Base-by-base conservation (phyloP, 2,113 vertebrate genomes). In the Conger conger region DNA sequence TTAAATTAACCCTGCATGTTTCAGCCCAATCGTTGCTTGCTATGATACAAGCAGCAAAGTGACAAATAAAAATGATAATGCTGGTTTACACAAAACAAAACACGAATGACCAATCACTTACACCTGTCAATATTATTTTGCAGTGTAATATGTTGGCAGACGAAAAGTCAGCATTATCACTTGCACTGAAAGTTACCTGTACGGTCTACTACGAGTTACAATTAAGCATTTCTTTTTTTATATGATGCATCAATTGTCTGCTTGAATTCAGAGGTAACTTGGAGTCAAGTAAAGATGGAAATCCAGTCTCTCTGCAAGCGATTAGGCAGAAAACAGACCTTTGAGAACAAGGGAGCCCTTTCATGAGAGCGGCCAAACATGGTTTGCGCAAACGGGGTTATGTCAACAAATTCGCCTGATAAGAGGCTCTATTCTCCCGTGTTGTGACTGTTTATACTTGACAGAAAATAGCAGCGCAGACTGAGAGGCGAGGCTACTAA, bases 401-500 rank as follows among this genome's bases (percentile, higher is more conserved):
- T 86, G 89, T 91, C 81, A 88, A 87, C 84, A 85, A 45, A 50
- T 57, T 42, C 18, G 15, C 86, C 68, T 45, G 83, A 84, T 87
- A 88, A 88, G 68, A 78, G 54, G n/a, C 84, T 82, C 80, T 85
- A 76, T 76, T 33, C 37, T 73, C 40, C 76, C 40, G 79, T 81
- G 20, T 30, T 86, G 27, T 79, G 60, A 84, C 77, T n/a, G 30
- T 73, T n/a, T 84, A 83, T 88, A 92, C 92, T 88, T 91, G 90
- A 86, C 80, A 87, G 82, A 86, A 92, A 92, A 87, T 82, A 92
- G 85, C 79, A 78, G 37, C 18, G 60, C 81, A 82, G n/a, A 81
- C 82, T 30, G 60, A 53, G 40, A 35, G 6, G 63, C 4, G 36
- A 17, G 86, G 68, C 83, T 73, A 89, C 18, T 53, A 3, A 42